These are phyloP conservation scores for Tribolium castaneum DNA, from an alignment of 1,140 invertebrate genomes.

Conservation along the genomic window DNA sequence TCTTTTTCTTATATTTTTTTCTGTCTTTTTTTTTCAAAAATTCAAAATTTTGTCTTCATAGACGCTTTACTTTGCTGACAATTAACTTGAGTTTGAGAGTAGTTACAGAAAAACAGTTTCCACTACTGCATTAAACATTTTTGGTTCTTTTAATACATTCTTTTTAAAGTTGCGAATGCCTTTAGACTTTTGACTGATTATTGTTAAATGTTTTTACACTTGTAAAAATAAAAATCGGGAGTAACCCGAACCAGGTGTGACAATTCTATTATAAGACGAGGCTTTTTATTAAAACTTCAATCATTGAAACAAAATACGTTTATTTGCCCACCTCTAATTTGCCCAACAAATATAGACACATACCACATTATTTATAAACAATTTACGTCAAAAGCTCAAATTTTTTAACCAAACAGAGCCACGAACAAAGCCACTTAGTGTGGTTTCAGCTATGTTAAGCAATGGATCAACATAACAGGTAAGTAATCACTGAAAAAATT, in stretches of 20 bases:
- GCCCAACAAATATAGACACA: neutral
- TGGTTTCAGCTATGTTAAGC: neutral
- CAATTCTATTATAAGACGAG: neutral
- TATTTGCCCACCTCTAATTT: neutral
- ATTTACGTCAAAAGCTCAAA: neutral
- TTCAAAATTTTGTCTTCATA: no score
- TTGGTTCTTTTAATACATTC: no score
- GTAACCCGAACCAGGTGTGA: neutral
- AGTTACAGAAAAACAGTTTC: no score
- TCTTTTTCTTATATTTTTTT: no score
- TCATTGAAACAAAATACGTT: neutral
- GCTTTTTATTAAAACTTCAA: neutral
- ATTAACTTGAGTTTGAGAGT: no score
- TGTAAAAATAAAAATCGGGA: no score
- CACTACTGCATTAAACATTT: no score
- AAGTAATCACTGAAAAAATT: neutral
- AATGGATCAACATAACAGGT: neutral
- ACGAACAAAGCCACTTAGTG: neutral
- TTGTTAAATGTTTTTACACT: no score
- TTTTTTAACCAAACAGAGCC: neutral
- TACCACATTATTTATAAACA: neutral
- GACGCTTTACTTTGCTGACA: no score
- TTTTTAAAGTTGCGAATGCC: no score
- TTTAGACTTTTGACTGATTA: no score
- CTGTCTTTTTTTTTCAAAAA: no score